Evolutionary conservation across 2,797 vertebrate species (phyloP).

Genomic region (Intellagama lesueurii): DNA sequence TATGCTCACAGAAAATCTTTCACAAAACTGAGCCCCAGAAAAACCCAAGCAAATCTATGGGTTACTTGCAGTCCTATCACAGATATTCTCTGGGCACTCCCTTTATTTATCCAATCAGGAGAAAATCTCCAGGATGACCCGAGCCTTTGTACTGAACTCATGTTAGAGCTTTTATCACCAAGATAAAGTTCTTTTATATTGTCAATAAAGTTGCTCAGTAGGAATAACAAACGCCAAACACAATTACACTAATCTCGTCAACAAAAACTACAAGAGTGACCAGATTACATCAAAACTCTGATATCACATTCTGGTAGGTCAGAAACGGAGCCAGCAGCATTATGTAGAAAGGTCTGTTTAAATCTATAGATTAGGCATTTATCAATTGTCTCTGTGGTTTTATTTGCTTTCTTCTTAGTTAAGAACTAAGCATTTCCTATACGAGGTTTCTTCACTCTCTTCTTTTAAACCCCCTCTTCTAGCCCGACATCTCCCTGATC

Average conservation of each 20-base stretch:
- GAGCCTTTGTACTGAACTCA: neutral
- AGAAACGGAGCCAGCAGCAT: neutral
- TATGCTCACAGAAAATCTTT: neutral
- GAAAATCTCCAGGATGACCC: neutral
- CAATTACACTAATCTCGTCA: conserved; percentile 11
- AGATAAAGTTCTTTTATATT: conserved; percentile 10
- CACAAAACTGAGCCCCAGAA: neutral
- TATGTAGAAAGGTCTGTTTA: too few species aligned
- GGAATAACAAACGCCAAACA: conserved; percentile 15
- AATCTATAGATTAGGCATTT: neutral
- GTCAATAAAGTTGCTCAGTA: conserved; percentile 1
- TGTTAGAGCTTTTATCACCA: conserved; percentile 12
- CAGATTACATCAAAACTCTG: conserved; percentile 8
- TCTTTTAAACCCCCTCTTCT: neutral
- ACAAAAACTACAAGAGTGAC: neutral
- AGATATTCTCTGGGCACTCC: neutral
- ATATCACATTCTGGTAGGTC: neutral
- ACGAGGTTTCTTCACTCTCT: neutral
- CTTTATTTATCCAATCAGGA: neutral
- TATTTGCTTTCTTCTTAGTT: neutral
- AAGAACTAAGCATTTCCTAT: neutral
- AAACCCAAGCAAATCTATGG: neutral
- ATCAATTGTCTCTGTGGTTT: neutral
- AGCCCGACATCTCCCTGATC: neutral
- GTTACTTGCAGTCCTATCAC: neutral